Base-by-base conservation (phyloP, 2,113 vertebrate species). In the Oryzias woworae region DNA sequence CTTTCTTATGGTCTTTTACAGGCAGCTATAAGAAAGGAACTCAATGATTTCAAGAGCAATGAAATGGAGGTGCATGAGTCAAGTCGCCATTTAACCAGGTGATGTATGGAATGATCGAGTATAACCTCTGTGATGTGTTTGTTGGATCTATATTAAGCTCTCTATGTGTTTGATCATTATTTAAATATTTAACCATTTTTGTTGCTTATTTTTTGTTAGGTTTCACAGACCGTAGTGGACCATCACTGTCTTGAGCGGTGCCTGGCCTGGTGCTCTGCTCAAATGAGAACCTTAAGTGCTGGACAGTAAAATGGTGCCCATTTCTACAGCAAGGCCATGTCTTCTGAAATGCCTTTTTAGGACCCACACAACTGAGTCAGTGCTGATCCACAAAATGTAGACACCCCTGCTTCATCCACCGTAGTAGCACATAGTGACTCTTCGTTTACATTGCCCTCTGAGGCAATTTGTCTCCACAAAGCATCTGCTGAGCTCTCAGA, bases 61-160 rank as follows among this genome's bases (percentile, higher is more conserved):
- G 95, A 98, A 91, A 98, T 98, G 96, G 96, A 98, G 85, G 96
- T 98, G 82, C 97, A 98, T 64, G 96, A 98, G 85, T 92, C 96
- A 82, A 97, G 96, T 86, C 95, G 95, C 87, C 96, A 98, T 95
- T 93, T 98, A 95, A 98, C 96, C 93, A 98, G 96, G 96, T 98
- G 82, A 86, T 85, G 48, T 13, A 42, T 10, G 26, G 17, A 43
- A 42, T 36, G 36, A 52, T 17, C 12, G 2, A 14, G 16, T 44
- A 20, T 1, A n/a, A 12, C 47, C 47, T 8, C 17, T 48, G n/a
- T 18, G 8, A n/a, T 48, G 45, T 6, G 16, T 28, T n/a, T 31
- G 7, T 6, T 28, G 26, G 5, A 26, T 26, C 26, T 26, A 5
- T 26, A 26, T 26, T 12, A 36, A 36, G 8, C 12, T 36, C 36